phyloP scores from a whole-genome alignment of 1,140 invertebrate genomes.

The Atta cephalotes region DNA sequence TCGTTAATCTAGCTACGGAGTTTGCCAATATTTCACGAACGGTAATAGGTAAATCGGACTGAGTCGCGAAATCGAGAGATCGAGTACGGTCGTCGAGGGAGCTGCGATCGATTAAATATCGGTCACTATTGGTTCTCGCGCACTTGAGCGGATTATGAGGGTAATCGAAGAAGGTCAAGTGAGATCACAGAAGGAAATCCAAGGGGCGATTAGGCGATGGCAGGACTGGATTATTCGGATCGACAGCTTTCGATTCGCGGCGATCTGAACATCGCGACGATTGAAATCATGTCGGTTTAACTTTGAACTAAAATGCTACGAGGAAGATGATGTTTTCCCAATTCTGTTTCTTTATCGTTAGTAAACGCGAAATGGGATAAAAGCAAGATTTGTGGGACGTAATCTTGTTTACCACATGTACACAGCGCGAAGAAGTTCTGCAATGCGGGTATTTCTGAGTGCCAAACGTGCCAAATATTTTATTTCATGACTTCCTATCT shows the following conservation, averaged over 20 bases:
- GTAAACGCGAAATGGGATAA: neutral
- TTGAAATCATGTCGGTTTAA: conserved; percentile 61
- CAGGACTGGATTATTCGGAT: conserved; percentile 52
- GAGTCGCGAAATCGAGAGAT: conserved; percentile 65
- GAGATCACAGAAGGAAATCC: conserved; percentile 49
- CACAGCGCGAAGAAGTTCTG: conserved; percentile 19
- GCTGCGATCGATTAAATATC: conserved; percentile 72
- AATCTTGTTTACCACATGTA: neutral
- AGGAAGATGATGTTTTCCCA: conserved; percentile 15
- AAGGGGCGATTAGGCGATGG: conserved; percentile 64
- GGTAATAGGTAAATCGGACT: conserved; percentile 70
- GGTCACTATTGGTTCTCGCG: conserved; percentile 43
- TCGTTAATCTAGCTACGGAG: conserved; percentile 69
- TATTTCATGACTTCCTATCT: neutral
- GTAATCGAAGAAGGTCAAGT: conserved; percentile 60
- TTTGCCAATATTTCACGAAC: conserved; percentile 73
- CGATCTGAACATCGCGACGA: conserved; percentile 28
- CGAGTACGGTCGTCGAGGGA: conserved; percentile 45
- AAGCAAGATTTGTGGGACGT: neutral
- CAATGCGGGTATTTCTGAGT: neutral
- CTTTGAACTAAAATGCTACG: conserved; percentile 8
- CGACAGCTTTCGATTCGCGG: conserved; percentile 31
- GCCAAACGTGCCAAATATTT: conserved; percentile 3
- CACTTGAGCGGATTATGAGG: conserved; percentile 61
- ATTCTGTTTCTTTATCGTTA: neutral